Evolutionary conservation across 2,888 invertebrate genomes (phyloP), one percentile per base, ranked within the genome.

Genomic region (Macrostomum cliftonense): DNA sequence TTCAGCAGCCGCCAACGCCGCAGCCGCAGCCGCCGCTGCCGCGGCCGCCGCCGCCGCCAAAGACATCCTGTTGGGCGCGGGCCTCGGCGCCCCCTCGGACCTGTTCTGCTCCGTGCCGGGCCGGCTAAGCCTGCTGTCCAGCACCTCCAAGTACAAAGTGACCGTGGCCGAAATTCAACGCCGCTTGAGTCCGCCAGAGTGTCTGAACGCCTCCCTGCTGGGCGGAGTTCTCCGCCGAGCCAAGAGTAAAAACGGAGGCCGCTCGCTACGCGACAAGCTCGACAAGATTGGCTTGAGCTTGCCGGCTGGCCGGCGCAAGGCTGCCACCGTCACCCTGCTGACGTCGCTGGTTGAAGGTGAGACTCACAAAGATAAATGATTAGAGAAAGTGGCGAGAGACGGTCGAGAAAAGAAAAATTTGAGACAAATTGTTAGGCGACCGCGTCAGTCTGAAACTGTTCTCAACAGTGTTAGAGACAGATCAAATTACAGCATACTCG

Each of bases 101-200:
- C 87, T 95, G 57, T 95, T 95, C 77, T 95, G 93, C 75, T 65
- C 67, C 45, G 95, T 95, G 47, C 95, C 97, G 38, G 95, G 97
- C 40, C 79, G 88, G 49, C 79, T 97, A 60, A 91, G 91, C 51
- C 79, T 97, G 54, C 79, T 97, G 61, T 89, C 88, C 58, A 91
- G 91, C 62, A 97, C 97, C 63, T 91, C 91, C 74, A 97, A 97
- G 78, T 97, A 97, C 79, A 95, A 95, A 77, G 97, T 97, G 63
- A 97, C 95, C 42, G 89, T 97, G 52, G 95, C 91, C 12, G 97
- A 97, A 75, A 93, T 97, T 52, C 93, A 93, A 74, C 78, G 95
- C 65, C 77, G 97, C 59, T 77, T 97, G 56, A 88, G 88, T 46
- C 93, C 95, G 38, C 97, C 97, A 1, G 97, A 97, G 76, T 97